A percentile compares a stretch with the other conserved stretches of the same genome.
Conservation (phyloP, 2,888 invertebrate species). For the Sialis fuliginosa region DNA sequence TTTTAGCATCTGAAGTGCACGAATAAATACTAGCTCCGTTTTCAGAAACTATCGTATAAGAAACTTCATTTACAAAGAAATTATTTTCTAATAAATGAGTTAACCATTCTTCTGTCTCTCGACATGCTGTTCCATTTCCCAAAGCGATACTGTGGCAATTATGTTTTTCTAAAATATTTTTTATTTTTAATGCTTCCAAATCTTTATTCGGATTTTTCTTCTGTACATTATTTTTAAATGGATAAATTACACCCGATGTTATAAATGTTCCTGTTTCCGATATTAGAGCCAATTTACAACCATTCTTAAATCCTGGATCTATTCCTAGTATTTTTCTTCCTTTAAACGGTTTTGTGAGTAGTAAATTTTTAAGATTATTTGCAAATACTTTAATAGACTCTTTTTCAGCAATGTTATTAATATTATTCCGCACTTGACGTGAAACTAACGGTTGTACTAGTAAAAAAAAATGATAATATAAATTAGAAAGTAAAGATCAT, state of each 20-base stretch:
- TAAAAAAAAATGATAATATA: constrained; percentile 17
- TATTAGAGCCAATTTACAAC: constrained; percentile 77
- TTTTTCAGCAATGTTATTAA: constrained; percentile 59
- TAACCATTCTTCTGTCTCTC: constrained; percentile 69
- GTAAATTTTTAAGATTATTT: constrained; percentile 64
- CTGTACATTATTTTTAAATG: constrained; percentile 23
- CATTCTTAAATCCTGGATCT: constrained; percentile 79
- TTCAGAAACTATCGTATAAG: constrained; percentile 73
- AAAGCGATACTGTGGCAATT: constrained; percentile 66
- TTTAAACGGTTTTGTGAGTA: constrained; percentile 64
- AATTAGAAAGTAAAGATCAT: background rate
- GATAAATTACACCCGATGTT: constrained; percentile 49
- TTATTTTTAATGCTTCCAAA: constrained; percentile 27
- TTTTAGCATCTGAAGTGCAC: constrained; percentile 63
- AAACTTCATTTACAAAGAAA: constrained; percentile 38
- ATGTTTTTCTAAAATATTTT: constrained; percentile 35
- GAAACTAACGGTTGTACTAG: constrained; percentile 45
- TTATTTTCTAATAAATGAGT: constrained; percentile 35
- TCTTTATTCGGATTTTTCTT: constrained; percentile 19
- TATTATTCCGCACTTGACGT: constrained; percentile 50
- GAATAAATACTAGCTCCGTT: constrained; percentile 88
- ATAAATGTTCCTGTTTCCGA: constrained; percentile 52
- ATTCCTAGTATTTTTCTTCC: constrained; percentile 66
- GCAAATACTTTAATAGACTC: constrained; percentile 76
- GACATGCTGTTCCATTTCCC: constrained; percentile 81